phyloP scores from a whole-genome alignment of 1,140 invertebrate species.

The Monochamus saltuarius region DNA sequence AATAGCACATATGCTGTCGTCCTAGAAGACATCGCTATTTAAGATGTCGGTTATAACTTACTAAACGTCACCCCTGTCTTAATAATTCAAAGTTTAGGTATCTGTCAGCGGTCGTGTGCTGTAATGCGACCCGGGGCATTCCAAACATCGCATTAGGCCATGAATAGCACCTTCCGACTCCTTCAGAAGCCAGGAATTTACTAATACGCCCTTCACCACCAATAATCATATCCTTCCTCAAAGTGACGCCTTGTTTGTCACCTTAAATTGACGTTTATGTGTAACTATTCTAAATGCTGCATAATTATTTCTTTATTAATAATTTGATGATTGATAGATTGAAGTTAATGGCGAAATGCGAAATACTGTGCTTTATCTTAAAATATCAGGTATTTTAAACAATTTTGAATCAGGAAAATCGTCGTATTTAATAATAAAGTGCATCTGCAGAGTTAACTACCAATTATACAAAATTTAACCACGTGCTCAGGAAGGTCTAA shows the following conservation, averaged over 20 bases:
- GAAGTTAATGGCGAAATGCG: too few relatives aligned
- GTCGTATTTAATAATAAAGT: too few relatives aligned
- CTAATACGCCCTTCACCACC: conserved; percentile 22
- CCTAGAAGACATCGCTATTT: too few relatives aligned
- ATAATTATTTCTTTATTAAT: background rate
- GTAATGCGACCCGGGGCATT: conserved; percentile 30
- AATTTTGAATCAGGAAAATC: too few relatives aligned
- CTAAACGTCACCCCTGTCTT: background rate
- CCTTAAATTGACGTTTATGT: conserved; percentile 9
- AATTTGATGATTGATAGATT: background rate
- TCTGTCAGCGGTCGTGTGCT: conserved; percentile 32
- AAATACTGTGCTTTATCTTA: too few relatives aligned
- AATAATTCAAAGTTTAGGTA: conserved; percentile 23
- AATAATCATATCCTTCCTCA: conserved; percentile 25
- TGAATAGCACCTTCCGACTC: conserved; percentile 24
- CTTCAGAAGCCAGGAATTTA: conserved; percentile 18
- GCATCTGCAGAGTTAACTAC: too few relatives aligned
- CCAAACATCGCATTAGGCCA: conserved; percentile 24
- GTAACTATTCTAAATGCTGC: background rate
- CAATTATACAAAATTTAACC: too few relatives aligned
- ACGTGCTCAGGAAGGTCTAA: too few relatives aligned
- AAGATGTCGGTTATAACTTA: conserved; percentile 4
- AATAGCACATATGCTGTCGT: too few relatives aligned
- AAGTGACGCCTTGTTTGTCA: conserved; percentile 20
- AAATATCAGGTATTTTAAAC: too few relatives aligned